These are phyloP conservation scores for Dyspetes luteomarginatus DNA, from an alignment of 2,888 invertebrate genomes.

Conservation along the genomic window DNA sequence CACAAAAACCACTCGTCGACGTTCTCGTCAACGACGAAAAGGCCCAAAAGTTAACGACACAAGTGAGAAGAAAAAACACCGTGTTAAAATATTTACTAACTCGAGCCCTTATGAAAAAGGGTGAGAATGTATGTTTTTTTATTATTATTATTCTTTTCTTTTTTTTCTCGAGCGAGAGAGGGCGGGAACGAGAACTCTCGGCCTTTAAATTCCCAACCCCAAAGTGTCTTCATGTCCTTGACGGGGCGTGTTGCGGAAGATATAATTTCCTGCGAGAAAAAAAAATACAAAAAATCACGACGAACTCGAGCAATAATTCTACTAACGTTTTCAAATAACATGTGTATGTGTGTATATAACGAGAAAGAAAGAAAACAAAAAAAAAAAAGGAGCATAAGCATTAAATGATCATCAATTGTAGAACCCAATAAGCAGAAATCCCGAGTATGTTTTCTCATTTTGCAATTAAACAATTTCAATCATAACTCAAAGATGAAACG, in stretches of 20 bases:
- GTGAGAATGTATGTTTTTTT: conserved; percentile 11
- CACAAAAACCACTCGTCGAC: conserved; percentile 35
- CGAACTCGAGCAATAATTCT: conserved; percentile 43
- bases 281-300: conserved; percentile 33
- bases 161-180: neutral
- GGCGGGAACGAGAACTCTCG: conserved; percentile 1
- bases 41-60: conserved; percentile 23
- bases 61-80: neutral
- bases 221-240: neutral
- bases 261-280: conserved; percentile 1
- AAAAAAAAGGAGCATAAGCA: conserved; percentile 1
- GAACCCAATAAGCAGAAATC: conserved; percentile 16
- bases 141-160: conserved; percentile 16
- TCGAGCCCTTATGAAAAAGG: conserved; percentile 31
- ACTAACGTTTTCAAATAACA: neutral
- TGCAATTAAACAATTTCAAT: conserved; percentile 40
- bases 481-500: conserved; percentile 68
- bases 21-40: conserved; percentile 37
- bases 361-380: neutral
- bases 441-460: conserved; percentile 26
- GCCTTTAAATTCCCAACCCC: conserved; percentile 13
- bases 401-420: conserved; percentile 18
- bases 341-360: neutral
- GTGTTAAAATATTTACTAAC: conserved; percentile 31
- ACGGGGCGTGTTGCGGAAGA: neutral